Evolutionary conservation across 2,113 vertebrate species (phyloP), one percentile per base, ranked within the genome.

Genomic region (Mungos mungo): DNA sequence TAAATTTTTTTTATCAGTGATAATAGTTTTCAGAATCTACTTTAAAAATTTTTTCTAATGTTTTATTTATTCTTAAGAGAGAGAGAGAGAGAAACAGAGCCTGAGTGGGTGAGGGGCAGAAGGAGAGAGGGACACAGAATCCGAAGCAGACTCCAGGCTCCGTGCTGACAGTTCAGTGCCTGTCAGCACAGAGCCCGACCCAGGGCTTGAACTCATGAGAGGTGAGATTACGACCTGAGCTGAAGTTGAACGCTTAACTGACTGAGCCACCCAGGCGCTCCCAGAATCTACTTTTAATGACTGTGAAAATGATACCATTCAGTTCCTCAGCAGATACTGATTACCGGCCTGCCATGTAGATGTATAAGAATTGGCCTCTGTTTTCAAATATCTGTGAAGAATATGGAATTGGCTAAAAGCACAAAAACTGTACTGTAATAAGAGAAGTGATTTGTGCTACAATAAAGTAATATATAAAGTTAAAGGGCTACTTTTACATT

Each of bases 361-460:
- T 60, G 38, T 54, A n/a, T 35, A 57, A 88, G 25, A 52, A 68
- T 35, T 41, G 38, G 25, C 5, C 63, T 47, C 13, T 45, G 29
- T 81, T 95, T 96, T 84, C 41, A 92, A 93, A 84, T 54, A 80
- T 33, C 54, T 89, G 47, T 29, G n/a, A 72, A 77, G 38, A 77
- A 23, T 41, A 25, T 10, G 21, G 5, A 38, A 86, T 60, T 85
- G 47, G 12, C 41, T 84, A 69, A 7, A 1, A 14, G n/a, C 9
- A 45, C 25, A 80, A 83, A 35, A 69, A 68, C 3, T 15, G 1
- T 1, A 83, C 19, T 74, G 16, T 23, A 60, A 86, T 57, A 29
- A 89, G 1, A 3, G 4, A 57, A 85, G 45, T 29, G n/a, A 25
- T 5, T 18, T 41, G 15, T 84, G 14, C 65, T 23, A 23, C 25